Evolutionary conservation across 2,797 vertebrate genomes (phyloP).

Genomic region (Lacerta viridis): DNA sequence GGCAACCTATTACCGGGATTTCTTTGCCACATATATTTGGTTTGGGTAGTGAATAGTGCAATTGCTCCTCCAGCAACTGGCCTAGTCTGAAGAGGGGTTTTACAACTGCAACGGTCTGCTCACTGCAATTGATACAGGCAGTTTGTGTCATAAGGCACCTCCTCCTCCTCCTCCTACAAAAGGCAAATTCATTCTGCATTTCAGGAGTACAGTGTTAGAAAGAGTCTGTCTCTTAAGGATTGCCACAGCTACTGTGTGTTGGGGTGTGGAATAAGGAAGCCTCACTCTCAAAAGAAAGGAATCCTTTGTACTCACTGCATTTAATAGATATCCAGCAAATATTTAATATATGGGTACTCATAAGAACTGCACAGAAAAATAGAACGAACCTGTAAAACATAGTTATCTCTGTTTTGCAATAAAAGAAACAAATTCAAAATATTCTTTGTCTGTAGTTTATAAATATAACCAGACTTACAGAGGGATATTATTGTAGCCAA

Average conservation of each 20-base stretch:
- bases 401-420: not conserved
- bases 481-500: not conserved
- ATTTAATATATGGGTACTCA: not conserved
- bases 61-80: not conserved
- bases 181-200: slow-evolving; percentile 40
- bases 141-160: slow-evolving; percentile 2
- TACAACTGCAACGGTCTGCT: slow-evolving; percentile 11
- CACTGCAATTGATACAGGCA: slow-evolving; percentile 3
- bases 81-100: not conserved
- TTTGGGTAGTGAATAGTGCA: not conserved
- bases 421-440: not conserved
- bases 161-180: slow-evolving; percentile 39
- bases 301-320: not conserved
- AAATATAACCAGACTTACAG: not conserved
- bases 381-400: not conserved
- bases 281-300: not conserved
- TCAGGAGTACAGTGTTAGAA: slow-evolving; percentile 24
- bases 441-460: not conserved
- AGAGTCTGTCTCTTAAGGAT: not conserved
- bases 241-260: not conserved
- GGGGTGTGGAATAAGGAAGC: not conserved
- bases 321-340: not conserved
- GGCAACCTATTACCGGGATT: not conserved
- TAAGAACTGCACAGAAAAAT: slow-evolving; percentile 21
- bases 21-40: not conserved